A percentile compares a stretch with the other conserved stretches of the same genome.
phyloP scores from a whole-genome alignment of 2,797 vertebrate species.

The Centroberyx gerrardi region DNA sequence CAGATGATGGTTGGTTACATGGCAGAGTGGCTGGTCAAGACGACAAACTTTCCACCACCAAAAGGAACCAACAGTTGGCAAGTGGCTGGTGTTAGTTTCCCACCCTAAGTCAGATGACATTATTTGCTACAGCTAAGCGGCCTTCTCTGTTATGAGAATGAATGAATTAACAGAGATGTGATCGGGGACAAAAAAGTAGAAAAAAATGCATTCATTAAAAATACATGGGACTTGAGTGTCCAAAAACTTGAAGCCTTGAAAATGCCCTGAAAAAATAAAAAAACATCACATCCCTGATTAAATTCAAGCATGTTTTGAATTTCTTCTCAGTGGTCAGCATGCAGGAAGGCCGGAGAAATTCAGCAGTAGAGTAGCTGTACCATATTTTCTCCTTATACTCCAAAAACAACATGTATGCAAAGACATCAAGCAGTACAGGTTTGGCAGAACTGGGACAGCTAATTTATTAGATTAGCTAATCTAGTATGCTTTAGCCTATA shows the following conservation, averaged over 20 bases:
- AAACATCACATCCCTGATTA: constrained; percentile 7
- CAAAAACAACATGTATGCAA: constrained; percentile 13
- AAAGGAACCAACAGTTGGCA: constrained; percentile 5
- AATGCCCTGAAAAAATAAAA: background rate
- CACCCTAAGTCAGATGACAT: background rate
- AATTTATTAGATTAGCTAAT: no score
- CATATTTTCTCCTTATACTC: background rate
- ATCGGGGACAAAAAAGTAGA: background rate
- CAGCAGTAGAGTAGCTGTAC: background rate
- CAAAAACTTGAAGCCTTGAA: background rate
- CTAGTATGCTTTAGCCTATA: background rate
- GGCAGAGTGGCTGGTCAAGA: background rate
- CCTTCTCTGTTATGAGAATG: background rate
- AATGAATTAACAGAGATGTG: background rate
- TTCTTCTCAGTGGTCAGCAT: constrained; percentile 1
- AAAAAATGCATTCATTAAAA: background rate
- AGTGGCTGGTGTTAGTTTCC: background rate
- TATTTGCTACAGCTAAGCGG: constrained; percentile 31
- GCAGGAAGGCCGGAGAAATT: constrained; percentile 27
- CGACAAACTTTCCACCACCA: background rate
- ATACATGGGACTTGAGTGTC: background rate
- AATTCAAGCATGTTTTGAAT: constrained; percentile 9
- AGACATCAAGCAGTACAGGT: constrained; percentile 25
- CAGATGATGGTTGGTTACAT: background rate
- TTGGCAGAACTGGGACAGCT: constrained; percentile 35